Percentiles rank a stretch among this genome's conserved stretches.
Conservation (phyloP, 2,888 invertebrate species). For the Hyles lineata region DNA sequence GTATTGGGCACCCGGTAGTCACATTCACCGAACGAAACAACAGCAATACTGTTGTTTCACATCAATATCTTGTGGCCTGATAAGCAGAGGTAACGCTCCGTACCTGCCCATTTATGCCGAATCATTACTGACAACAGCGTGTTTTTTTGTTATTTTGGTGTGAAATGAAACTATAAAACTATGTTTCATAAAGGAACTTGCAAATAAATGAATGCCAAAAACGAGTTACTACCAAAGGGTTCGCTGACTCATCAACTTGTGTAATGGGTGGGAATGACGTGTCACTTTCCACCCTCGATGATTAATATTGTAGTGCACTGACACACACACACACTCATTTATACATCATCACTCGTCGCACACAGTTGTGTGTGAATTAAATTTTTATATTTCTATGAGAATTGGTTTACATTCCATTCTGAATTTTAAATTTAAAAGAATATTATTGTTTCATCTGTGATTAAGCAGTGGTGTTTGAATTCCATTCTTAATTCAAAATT, state of each 20-base stretch:
- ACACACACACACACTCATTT: conserved; percentile 11
- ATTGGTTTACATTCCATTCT: too few relatives aligned
- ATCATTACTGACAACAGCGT: too few relatives aligned
- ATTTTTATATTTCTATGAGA: too few relatives aligned
- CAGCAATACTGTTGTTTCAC: too few relatives aligned
- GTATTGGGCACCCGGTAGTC: too few relatives aligned
- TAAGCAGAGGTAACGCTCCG: too few relatives aligned
- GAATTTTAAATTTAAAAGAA: neutral
- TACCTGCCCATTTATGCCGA: too few relatives aligned
- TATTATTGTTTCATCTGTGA: neutral
- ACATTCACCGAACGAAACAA: too few relatives aligned
- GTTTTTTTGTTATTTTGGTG: too few relatives aligned
- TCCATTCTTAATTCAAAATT: too few relatives aligned
- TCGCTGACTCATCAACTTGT: conserved; percentile 5
- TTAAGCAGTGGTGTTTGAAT: too few relatives aligned
- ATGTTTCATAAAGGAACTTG: neutral
- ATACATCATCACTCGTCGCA: neutral
- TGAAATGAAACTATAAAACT: neutral
- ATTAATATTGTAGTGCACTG: conserved; percentile 14
- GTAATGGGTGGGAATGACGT: neutral
- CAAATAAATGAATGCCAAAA: neutral
- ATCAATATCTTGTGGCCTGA: too few relatives aligned
- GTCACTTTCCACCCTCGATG: conserved; percentile 2
- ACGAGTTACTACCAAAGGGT: neutral
- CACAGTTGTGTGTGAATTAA: neutral